phyloP scores from a whole-genome alignment of 2,797 vertebrate genomes.

The Tokudaia tokunoshimensis region DNA sequence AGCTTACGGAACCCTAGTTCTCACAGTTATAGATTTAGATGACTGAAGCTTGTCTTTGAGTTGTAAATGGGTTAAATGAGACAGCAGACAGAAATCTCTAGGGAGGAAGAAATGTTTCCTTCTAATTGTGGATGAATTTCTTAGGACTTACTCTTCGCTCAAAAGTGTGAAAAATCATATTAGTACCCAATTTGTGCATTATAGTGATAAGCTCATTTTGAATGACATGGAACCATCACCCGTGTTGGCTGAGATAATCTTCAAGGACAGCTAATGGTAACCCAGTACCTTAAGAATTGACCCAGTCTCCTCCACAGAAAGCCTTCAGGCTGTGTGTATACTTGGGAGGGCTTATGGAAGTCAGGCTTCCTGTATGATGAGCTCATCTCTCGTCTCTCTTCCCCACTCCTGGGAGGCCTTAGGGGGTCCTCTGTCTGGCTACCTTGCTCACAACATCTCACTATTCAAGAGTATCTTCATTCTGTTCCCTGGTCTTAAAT shows the following conservation, averaged over 20 bases:
- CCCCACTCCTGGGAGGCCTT: neutral
- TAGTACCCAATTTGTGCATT: neutral
- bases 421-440: neutral
- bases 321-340: neutral
- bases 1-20: too few relatives aligned
- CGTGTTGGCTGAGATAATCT: neutral
- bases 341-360: neutral
- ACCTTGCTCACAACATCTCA: neutral
- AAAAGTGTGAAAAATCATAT: neutral
- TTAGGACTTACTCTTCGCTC: neutral
- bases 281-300: neutral
- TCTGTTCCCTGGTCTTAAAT: neutral
- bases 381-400: neutral
- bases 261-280: neutral
- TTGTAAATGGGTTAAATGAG: neutral
- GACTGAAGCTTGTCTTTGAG: neutral
- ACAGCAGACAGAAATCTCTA: neutral
- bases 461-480: neutral
- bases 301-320: accelerated
- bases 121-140: neutral
- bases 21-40: neutral
- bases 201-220: neutral
- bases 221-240: neutral
- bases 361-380: neutral
- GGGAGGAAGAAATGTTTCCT: neutral